Evolutionary conservation across 1,140 invertebrate genomes (phyloP), one percentile per base, ranked within the genome.

Genomic region (Papilio polyxenes): DNA sequence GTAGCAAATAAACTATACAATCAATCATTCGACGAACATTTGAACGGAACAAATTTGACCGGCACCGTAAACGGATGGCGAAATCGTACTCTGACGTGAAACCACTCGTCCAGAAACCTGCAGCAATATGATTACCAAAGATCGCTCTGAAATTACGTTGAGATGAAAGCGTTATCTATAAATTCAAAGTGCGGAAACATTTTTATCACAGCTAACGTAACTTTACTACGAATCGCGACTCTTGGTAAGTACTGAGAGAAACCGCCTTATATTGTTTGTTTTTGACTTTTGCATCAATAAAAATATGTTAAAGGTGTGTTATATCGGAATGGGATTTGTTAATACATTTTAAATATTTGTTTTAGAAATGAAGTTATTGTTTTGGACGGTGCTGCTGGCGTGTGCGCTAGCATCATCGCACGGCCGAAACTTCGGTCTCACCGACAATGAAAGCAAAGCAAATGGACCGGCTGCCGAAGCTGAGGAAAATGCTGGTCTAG

Each of bases 151-250:
- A 94, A 94, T 89, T 89, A 88, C 83, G 85, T 81, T 84, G 85
- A 89, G 91, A 92, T 91, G 90, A 94, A 93, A 94, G 91, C 87
- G 86, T 90, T 90, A 91, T 94, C 91, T 94, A 94, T 94, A 94
- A 94, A 94, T 92, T 90, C 89, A 87, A 88, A 87, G 84, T 83
- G 85, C 90, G 85, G 86, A 87, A 89, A 88, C 84, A 83, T 81
- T 91, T 90, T 89, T 88, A 88, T 86, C 93, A 94, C 88, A 91
- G 81, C 89, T 81, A 82, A 81, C 83, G 81, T 83, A 85, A 86
- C 86, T 85, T 82, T 86, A 80, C 79, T 80, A 79, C 82, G 82
- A 86, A 86, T 83, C 84, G 88, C 88, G 86, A 83, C 86, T 86
- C 83, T 83, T 86, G 82, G 86, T 86, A 87, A 89, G 86, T 80